phyloP scores from a whole-genome alignment of 2,888 invertebrate species.

The Folsomia manolachei region DNA sequence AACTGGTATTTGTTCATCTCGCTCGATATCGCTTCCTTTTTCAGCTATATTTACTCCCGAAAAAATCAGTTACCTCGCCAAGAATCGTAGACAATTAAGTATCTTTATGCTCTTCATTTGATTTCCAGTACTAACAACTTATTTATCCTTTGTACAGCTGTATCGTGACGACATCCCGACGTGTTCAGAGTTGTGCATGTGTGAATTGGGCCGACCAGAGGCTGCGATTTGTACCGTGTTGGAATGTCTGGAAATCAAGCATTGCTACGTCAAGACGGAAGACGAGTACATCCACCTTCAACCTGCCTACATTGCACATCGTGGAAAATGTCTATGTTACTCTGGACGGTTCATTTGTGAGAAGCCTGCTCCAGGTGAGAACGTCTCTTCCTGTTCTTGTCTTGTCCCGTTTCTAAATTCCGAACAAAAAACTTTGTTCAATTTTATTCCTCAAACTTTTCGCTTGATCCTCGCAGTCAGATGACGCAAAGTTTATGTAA shows the following conservation, averaged over 20 bases:
- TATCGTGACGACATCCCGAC: constrained; percentile 81
- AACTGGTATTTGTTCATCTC: too few species aligned
- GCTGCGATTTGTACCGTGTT: constrained; percentile 77
- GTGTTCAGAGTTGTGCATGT: constrained; percentile 86
- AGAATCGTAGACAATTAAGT: too few species aligned
- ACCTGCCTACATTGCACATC: constrained; percentile 83
- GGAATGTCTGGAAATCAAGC: constrained; percentile 74
- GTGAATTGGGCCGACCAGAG: constrained; percentile 65
- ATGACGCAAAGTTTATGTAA: not conserved
- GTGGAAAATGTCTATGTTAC: constrained; percentile 85
- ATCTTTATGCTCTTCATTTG: too few species aligned
- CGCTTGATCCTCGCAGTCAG: not conserved
- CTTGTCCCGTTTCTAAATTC: too few species aligned
- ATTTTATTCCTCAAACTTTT: not conserved
- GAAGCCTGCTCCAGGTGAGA: constrained; percentile 73
- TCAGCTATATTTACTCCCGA: too few species aligned
- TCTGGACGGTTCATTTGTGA: constrained; percentile 89
- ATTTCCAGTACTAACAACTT: too few species aligned
- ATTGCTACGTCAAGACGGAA: constrained; percentile 75
- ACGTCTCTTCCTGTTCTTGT: too few species aligned
- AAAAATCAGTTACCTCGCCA: too few species aligned
- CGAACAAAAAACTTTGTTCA: not conserved
- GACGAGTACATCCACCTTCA: constrained; percentile 88
- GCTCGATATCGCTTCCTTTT: too few species aligned
- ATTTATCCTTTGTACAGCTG: constrained; percentile 63